Conservation (phyloP, 1,140 invertebrate species). For the Drosophila ficusphila region DNA sequence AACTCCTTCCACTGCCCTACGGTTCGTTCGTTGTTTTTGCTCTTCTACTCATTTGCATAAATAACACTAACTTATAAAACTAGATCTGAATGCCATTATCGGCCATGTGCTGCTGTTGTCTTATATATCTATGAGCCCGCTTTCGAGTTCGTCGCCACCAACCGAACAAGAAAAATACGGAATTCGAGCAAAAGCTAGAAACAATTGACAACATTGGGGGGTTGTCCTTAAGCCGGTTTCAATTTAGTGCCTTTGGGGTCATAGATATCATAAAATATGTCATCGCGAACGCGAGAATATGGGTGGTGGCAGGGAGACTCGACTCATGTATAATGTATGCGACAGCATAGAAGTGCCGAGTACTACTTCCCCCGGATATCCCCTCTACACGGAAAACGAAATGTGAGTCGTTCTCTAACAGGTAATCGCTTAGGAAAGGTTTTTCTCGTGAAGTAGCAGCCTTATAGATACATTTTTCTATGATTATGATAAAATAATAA, state of each 20-base stretch:
- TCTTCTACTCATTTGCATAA: slow-evolving; percentile 59
- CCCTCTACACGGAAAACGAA: slow-evolving; percentile 13
- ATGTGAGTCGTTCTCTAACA: background rate
- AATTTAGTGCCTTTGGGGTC: slow-evolving; percentile 47
- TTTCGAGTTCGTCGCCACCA: slow-evolving; percentile 62
- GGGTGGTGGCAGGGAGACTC: slow-evolving; percentile 6
- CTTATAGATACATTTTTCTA: no score
- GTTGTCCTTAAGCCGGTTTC: slow-evolving; percentile 74
- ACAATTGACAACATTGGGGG: slow-evolving; percentile 51
- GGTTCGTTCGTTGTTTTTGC: slow-evolving; percentile 28
- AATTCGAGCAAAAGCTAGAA: slow-evolving; percentile 41
- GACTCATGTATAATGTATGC: slow-evolving; percentile 47
- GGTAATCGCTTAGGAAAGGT: no score
- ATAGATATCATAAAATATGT: slow-evolving; percentile 71
- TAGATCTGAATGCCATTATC: slow-evolving; percentile 71
- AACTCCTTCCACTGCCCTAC: background rate
- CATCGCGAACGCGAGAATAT: slow-evolving; percentile 13
- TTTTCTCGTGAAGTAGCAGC: no score
- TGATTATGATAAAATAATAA: background rate
- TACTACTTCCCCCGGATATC: slow-evolving; percentile 2
- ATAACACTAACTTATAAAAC: slow-evolving; percentile 79
- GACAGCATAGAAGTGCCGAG: slow-evolving; percentile 2
- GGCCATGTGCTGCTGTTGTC: slow-evolving; percentile 14
- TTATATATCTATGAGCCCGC: slow-evolving; percentile 37
- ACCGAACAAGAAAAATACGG: slow-evolving; percentile 17